Base-by-base conservation (phyloP, 1,140 invertebrate species). In the Cherax destructor region DNA sequence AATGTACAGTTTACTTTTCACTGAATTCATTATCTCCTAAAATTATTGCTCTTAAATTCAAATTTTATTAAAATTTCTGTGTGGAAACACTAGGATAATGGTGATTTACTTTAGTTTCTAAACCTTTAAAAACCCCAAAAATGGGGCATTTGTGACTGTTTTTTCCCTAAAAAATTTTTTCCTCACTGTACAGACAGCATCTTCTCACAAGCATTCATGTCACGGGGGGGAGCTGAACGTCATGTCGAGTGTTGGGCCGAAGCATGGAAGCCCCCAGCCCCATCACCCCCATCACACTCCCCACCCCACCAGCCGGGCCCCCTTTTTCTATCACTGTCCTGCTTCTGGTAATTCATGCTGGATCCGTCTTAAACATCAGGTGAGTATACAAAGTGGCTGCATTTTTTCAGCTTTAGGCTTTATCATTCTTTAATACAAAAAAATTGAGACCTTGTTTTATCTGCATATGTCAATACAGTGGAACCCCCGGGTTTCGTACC, bases 261-360 rank as follows among this genome's bases (percentile, higher is more conserved):
- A 92, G 93, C 74, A 92, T 89, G 83, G 92, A 92, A 49, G 78
- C 92, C 49, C n/a, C 90, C 91, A 1, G 92, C 87, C 30, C 92
- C 92, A 50, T 80, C 92, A 9, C 90, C 92, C 83, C 92, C 86
- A 72, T 87, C 92, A 24, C 88, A 91, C 50, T 92, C 92, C 74
- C 90, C 91, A 47, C 84, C 88, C 87, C 86, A 92, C 76, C 83
- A 92, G 69, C 86, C 87, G 52, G 91, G 92, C 72, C 91, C n/a
- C n/a, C 94, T 6, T 96, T 95, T 93, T 94, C 96, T 93, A 98
- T 97, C 41, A 98, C 97, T 56, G 97, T 98, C 76, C 95, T 99
- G 83, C 96, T 99, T 79, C 95, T 99, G 69, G 98, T 99, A 10
- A 96, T 99, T 93, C 98, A 99, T 95, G 98, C 98, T 91, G 99